These are phyloP conservation scores for Polietes domitor DNA, from an alignment of 2,888 invertebrate genomes.

Conservation along the genomic window DNA sequence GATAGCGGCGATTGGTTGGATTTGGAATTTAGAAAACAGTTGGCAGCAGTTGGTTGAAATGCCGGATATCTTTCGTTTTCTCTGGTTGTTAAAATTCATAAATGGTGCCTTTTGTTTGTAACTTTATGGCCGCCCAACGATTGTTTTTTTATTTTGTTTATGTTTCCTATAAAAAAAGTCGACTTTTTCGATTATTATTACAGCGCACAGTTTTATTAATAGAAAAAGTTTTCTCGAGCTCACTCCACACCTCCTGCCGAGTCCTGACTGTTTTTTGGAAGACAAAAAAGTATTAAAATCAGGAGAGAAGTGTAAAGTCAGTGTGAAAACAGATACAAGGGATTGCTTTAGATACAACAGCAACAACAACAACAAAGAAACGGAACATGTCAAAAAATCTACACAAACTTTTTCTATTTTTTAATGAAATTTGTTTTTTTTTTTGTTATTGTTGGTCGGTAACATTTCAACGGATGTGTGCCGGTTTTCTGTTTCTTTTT, in stretches of 20 bases:
- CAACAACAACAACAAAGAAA: not conserved
- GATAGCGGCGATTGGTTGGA: not conserved
- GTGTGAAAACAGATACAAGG: not conserved
- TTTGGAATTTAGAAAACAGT: not conserved
- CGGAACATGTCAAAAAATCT: not conserved
- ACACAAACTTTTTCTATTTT: not conserved
- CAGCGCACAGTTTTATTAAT: conserved; percentile 6
- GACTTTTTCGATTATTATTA: conserved; percentile 12
- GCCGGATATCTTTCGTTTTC: conserved; percentile 1
- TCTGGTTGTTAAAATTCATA: not conserved
- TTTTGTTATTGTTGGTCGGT: no score
- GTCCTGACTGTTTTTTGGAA: not conserved
- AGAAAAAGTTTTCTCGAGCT: conserved; percentile 2
- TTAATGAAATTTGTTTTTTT: conserved; percentile 17
- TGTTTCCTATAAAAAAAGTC: not conserved
- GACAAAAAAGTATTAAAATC: conserved; percentile 7
- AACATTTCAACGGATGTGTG: not conserved
- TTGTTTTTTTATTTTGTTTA: conserved; percentile 6
- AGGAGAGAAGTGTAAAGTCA: not conserved
- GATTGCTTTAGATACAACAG: not conserved
- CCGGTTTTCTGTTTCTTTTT: not conserved
- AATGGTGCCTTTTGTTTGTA: conserved; percentile 1
- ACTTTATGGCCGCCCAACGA: not conserved
- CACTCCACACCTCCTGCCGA: not conserved
- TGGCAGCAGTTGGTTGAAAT: not conserved